Base-by-base conservation (phyloP, 2,888 invertebrate species). In the Gisinianus flammeolus region DNA sequence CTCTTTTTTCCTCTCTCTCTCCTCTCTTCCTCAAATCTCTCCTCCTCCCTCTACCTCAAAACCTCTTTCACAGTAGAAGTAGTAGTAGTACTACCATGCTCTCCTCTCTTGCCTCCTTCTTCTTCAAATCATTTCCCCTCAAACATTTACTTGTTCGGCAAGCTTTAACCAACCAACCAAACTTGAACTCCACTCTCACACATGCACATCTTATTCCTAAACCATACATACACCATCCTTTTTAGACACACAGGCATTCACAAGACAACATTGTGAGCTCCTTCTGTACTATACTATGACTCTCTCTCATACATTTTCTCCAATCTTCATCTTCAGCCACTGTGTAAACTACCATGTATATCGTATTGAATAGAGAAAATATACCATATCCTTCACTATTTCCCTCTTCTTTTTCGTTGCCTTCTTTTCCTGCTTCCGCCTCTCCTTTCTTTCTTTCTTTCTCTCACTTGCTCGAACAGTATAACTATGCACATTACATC, bases 111-210 rank as follows among this genome's bases (percentile, higher is more conserved):
- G 5, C 73, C 62, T 71, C 77, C 77, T 76, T 75, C 66, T 71
- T 72, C 72, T 73, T 71, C 76, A 76, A 79, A 76, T 79, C 79
- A 79, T 79, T 79, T 76, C 72, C 72, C 72, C 76, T 76, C 79
- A 71, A 79, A 79, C 76, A 79, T 79, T 73, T 79, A 72, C 76
- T 79, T 67, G 73, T 76, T 76, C 76, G 71, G 71, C 64, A 76
- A 72, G 67, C 79, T 68, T 76, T 69, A 75, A 76, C 70, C 73
- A 67, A 78, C 78, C 73, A 78, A 68, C 56, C 71, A 74, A 79
- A 68, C 69, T 35, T 44, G 67, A 76, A 76, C 68, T 44, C 67
- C 35, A 67, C 58, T 30, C 54, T 30, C 72, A 72, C 72, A 22
- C 54, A 16, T 58, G 16, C 22, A 33, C 72, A 56, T 72, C 72